Evolutionary conservation across 2,888 invertebrate genomes (phyloP).

Genomic region (Tetranychus truncatus): DNA sequence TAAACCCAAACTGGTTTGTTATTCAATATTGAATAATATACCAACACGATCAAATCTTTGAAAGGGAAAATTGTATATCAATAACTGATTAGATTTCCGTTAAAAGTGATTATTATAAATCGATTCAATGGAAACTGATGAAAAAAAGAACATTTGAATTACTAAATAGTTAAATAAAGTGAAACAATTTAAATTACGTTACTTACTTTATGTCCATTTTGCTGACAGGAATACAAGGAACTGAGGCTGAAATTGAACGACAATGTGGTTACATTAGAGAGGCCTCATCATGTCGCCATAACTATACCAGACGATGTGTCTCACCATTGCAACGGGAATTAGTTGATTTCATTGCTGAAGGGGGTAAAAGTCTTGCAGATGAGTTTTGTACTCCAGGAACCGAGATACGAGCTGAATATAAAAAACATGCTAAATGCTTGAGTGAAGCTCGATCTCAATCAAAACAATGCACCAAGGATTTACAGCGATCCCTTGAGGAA

Average conservation of each 20-base stretch:
- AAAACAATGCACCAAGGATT: constrained; percentile 24
- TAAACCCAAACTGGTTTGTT: too few relatives aligned
- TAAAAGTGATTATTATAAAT: too few relatives aligned
- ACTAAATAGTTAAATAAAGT: neutral
- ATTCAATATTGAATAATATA: too few relatives aligned
- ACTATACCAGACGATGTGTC: constrained; percentile 25
- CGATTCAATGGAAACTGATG: too few relatives aligned
- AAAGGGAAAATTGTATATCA: too few relatives aligned
- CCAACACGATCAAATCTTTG: too few relatives aligned
- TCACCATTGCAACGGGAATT: constrained; percentile 27
- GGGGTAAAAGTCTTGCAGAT: constrained; percentile 24
- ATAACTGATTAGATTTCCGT: too few relatives aligned
- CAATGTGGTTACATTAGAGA: constrained; percentile 27
- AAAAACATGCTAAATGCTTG: constrained; percentile 27
- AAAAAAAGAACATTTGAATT: neutral
- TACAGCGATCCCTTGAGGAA: constrained; percentile 26
- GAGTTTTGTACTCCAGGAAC: constrained; percentile 27
- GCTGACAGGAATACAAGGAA: constrained; percentile 23
- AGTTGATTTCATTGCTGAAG: constrained; percentile 26
- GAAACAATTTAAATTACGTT: neutral
- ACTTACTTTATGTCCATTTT: neutral
- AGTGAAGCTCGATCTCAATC: constrained; percentile 21
- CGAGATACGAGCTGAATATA: constrained; percentile 23
- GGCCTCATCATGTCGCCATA: constrained; percentile 25
- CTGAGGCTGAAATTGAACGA: constrained; percentile 25